A percentile compares a stretch with the other conserved stretches of the same genome.
Evolutionary conservation across 1,140 invertebrate species (phyloP).

Genomic region (Bombus cullumanus): DNA sequence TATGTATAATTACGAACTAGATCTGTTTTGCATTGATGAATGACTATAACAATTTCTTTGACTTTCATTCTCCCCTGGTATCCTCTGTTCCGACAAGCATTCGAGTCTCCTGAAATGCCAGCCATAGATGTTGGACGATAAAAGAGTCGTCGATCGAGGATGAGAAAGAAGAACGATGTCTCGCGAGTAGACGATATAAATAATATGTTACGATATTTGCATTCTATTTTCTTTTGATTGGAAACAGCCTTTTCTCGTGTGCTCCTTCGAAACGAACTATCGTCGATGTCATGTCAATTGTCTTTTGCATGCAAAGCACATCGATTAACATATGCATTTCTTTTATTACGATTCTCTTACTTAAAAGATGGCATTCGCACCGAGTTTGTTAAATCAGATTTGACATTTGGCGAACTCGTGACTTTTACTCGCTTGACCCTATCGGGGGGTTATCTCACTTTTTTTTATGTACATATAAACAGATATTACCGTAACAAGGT

Average conservation of each 20-base stretch:
- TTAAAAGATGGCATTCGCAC: constrained; percentile 49
- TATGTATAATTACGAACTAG: constrained; percentile 74
- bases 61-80: constrained; percentile 48
- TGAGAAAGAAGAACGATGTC: constrained; percentile 11
- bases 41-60: constrained; percentile 74
- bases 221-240: constrained; percentile 26
- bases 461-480: constrained; percentile 74
- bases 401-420: constrained; percentile 69
- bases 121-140: not conserved
- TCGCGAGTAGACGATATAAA: constrained; percentile 11
- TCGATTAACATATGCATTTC: constrained; percentile 47
- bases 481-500: constrained; percentile 72
- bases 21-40: constrained; percentile 76
- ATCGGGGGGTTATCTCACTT: constrained; percentile 61
- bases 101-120: constrained; percentile 35
- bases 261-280: constrained; percentile 27
- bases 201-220: not conserved
- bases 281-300: constrained; percentile 35
- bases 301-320: constrained; percentile 35
- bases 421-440: constrained; percentile 71
- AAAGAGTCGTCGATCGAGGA: constrained; percentile 24
- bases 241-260: constrained; percentile 26
- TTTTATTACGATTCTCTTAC: constrained; percentile 61
- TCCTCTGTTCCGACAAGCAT: constrained; percentile 27
- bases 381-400: constrained; percentile 68